Conservation (phyloP, 2,888 invertebrate genomes). For the Apamea sordens region DNA sequence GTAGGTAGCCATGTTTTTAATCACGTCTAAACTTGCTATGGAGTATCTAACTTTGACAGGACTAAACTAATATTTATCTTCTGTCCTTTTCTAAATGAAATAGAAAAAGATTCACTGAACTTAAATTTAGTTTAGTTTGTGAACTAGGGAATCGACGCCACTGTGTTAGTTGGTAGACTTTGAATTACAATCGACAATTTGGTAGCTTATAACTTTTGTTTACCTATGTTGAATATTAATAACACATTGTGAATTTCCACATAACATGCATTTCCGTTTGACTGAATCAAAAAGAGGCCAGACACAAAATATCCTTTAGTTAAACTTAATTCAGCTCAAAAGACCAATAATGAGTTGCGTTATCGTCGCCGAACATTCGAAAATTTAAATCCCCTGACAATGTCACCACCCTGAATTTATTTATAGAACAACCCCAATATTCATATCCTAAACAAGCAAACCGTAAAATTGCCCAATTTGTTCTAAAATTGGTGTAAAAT, state of each 20-base stretch:
- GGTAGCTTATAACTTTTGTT: not conserved
- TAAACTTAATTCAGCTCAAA: conserved; percentile 7
- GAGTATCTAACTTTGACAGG: no score
- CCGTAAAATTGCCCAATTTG: conserved; percentile 30
- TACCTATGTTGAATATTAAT: not conserved
- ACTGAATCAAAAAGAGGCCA: not conserved
- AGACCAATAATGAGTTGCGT: not conserved
- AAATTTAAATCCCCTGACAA: not conserved
- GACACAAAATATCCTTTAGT: not conserved
- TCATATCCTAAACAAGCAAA: conserved; percentile 26
- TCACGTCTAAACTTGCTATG: no score
- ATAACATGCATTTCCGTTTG: not conserved
- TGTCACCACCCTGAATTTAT: conserved; percentile 22
- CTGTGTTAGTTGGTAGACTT: not conserved
- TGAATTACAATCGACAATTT: not conserved
- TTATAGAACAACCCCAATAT: conserved; percentile 21
- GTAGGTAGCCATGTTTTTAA: no score
- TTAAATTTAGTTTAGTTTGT: no score
- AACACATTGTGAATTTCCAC: not conserved
- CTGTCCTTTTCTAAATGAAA: no score
- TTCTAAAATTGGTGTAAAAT: conserved; percentile 47
- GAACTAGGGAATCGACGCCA: no score
- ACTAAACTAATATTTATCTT: no score
- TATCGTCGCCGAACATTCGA: not conserved
- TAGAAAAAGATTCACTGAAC: no score